These are phyloP conservation scores for Hypolimnas misippus DNA, from an alignment of 2,888 invertebrate species.

Conservation along the genomic window DNA sequence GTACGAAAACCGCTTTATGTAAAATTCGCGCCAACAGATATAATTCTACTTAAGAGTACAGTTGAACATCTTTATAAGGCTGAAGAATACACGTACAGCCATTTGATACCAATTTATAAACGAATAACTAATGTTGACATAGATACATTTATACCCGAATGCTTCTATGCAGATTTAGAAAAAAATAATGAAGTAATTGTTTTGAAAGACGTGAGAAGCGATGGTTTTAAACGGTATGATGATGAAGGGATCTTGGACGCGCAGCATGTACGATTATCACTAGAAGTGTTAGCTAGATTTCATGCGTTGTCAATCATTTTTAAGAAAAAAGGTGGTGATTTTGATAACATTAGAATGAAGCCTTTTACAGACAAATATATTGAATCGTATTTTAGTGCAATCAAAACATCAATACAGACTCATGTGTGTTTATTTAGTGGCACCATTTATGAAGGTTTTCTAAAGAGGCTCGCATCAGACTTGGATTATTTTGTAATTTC, in stretches of 20 bases:
- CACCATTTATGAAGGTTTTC: slow-evolving; percentile 32
- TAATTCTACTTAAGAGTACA: slow-evolving; percentile 27
- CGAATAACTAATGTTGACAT: slow-evolving; percentile 29
- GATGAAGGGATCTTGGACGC: slow-evolving; percentile 38
- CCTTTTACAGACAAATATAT: slow-evolving; percentile 35
- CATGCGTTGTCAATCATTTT: slow-evolving; percentile 39
- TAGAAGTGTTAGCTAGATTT: slow-evolving; percentile 39
- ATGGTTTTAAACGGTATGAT: slow-evolving; percentile 35
- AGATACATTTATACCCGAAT: slow-evolving; percentile 37
- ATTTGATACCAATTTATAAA: slow-evolving; percentile 39
- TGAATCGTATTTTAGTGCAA: slow-evolving; percentile 18
- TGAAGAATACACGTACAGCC: slow-evolving; percentile 39
- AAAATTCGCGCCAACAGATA: slow-evolving; percentile 35
- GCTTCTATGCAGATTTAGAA: slow-evolving; percentile 39
- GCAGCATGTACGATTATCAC: slow-evolving; percentile 34
- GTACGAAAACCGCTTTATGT: slow-evolving; percentile 30
- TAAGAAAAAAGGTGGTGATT: slow-evolving; percentile 25
- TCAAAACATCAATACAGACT: not conserved
- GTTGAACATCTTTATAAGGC: slow-evolving; percentile 35
- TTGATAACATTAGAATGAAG: slow-evolving; percentile 23
- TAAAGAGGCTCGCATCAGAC: slow-evolving; percentile 25
- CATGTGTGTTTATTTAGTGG: slow-evolving; percentile 34
- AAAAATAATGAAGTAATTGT: slow-evolving; percentile 38
- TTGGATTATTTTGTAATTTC: slow-evolving; percentile 5
- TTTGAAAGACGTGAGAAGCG: slow-evolving; percentile 41